Base-by-base conservation (phyloP, 2,797 vertebrate genomes). In the Anabas testudineus region DNA sequence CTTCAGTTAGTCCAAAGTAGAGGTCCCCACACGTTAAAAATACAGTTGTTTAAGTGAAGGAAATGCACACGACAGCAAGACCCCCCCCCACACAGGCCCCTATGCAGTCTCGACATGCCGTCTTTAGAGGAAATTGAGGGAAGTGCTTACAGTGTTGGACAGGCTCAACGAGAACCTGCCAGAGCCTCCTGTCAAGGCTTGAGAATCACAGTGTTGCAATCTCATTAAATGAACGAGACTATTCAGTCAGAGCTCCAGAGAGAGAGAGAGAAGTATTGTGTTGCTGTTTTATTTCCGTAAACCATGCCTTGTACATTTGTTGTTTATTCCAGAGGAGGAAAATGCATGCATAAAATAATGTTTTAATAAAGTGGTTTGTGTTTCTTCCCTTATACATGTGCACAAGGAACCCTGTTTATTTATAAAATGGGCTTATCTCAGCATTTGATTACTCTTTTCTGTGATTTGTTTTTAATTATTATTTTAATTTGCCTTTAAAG, bases 221-320 rank as follows among this genome's bases (percentile, higher is more conserved):
- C 83, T 87, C 78, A 86, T 89, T 86, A 85, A 85, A 72, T 18
- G 63, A 86, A 80, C 80, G 69, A 82, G 82, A 74, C 71, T 74
- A 83, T 67, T 80, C 79, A 77, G 62, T 81, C 80, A 72, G 66
- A 60, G 61, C 64, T 65, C 58, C 48, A 24, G 54, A 75, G 75
- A 74, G 68, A 61, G 53, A 4, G 6, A 32, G 30, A 32, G 8
- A 32, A 52, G 47, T 48, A 45, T 62, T 83, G 62, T 80, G 71
- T 21, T n/a, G n/a, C n/a, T n/a, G n/a, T 54, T 24, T 28, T 57
- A 2, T 19, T 24, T 43, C 18, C 19, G 28, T 46, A 45, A 37
- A n/a, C 55, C 43, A 21, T 51, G 2, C 59, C 62, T 12, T 15
- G 15, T 61, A n/a, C n/a, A n/a, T n/a, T n/a, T n/a, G 7, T 57